Evolutionary conservation across 2,888 invertebrate species (phyloP).

Genomic region (Trypoxylon attenuatum): DNA sequence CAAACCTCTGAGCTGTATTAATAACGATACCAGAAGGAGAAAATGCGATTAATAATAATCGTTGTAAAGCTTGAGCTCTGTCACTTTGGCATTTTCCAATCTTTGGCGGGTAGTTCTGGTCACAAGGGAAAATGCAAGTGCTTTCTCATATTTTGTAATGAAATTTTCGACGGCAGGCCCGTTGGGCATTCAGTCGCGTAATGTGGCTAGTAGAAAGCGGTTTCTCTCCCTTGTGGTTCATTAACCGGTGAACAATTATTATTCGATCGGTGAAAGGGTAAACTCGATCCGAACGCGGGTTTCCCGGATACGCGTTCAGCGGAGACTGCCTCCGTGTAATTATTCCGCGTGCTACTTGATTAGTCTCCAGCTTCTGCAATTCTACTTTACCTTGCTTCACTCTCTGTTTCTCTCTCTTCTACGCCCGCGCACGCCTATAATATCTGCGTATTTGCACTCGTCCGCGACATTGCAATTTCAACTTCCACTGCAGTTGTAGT

Average conservation of each 20-base stretch:
- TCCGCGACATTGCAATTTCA: constrained; percentile 11
- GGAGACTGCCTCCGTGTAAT: constrained; percentile 51
- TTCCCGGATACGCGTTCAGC: constrained; percentile 34
- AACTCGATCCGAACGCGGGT: constrained; percentile 41
- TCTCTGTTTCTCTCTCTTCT: constrained; percentile 3
- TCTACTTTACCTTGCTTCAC: constrained; percentile 1
- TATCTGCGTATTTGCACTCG: neutral
- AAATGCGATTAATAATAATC: too few relatives aligned
- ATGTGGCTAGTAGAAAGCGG: constrained; percentile 17
- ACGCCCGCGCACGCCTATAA: neutral
- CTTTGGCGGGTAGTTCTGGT: too few relatives aligned
- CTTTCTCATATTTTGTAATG: neutral
- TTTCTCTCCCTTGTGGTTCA: constrained; percentile 27
- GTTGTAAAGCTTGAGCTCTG: too few relatives aligned
- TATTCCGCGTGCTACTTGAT: constrained; percentile 57
- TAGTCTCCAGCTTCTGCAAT: constrained; percentile 41
- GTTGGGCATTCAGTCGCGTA: neutral
- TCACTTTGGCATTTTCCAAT: too few relatives aligned
- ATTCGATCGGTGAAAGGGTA: constrained; percentile 35
- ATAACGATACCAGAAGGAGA: too few relatives aligned
- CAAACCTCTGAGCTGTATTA: too few relatives aligned
- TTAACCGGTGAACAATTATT: constrained; percentile 42
- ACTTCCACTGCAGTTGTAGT: constrained; percentile 10
- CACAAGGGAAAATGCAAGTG: neutral
- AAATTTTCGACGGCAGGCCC: neutral